Base-by-base conservation (phyloP, 2,888 invertebrate species). In the Cryptocheilus praepositus region DNA sequence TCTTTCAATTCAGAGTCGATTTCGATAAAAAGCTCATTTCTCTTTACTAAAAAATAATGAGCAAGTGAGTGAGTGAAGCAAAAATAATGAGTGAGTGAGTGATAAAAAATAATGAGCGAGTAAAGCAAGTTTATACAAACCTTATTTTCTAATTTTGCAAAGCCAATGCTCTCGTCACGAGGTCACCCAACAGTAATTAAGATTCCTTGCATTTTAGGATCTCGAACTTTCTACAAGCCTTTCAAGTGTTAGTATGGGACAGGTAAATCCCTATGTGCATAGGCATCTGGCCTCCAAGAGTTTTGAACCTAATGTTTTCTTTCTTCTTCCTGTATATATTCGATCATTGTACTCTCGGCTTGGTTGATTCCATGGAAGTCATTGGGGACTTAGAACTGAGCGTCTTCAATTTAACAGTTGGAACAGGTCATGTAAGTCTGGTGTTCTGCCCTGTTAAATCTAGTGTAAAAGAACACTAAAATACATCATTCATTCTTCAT, bases 131-230 rank as follows among this genome's bases (percentile, higher is more conserved):
- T n/a, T n/a, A n/a, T n/a, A n/a, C n/a, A n/a, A n/a, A n/a, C n/a
- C n/a, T n/a, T n/a, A n/a, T n/a, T n/a, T n/a, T n/a, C n/a, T n/a
- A n/a, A n/a, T n/a, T n/a, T n/a, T n/a, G n/a, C n/a, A n/a, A n/a
- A n/a, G n/a, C n/a, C n/a, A n/a, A n/a, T n/a, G n/a, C n/a, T n/a
- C n/a, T n/a, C n/a, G n/a, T n/a, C n/a, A n/a, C n/a, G n/a, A n/a
- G n/a, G n/a, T n/a, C n/a, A n/a, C n/a, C n/a, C n/a, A n/a, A n/a
- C n/a, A n/a, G n/a, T n/a, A n/a, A n/a, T n/a, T n/a, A n/a, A n/a
- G n/a, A n/a, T n/a, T 25, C 25, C 25, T 63, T 44, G 21, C 36
- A 16, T 2, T 67, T 51, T 15, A 67, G 65, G 11, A 5, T 3
- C 13, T n/a, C 0, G 56, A 68, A 11, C 8, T 68, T 11, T 3